Evolutionary conservation across 2,797 vertebrate genomes (phyloP), one percentile per base, ranked within the genome.

Genomic region (Ammospiza maritima): DNA sequence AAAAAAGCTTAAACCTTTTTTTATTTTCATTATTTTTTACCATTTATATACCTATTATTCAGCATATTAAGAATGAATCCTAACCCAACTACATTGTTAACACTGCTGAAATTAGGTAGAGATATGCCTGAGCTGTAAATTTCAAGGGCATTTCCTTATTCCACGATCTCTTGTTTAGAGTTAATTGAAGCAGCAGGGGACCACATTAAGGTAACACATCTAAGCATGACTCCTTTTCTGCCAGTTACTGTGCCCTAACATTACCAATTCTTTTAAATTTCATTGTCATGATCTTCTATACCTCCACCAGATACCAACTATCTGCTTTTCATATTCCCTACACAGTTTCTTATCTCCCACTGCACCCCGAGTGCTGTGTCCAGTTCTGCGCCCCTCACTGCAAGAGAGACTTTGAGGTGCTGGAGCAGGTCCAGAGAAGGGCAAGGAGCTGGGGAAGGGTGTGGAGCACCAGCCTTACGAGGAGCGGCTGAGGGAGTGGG

Each of bases 331-430:
- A 3, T n/a, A 30, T 22, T 12, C 3, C 16, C 16, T 3, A 4
- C 18, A 16, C 3, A 40, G 11, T 42, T 90, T 56, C 30, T 40
- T 53, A 42, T 26, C 23, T 51, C 20, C n/a, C 65, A 40, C 14
- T 45, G 58, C 17, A 44, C 9, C 27, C 10, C 0, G 0, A 64
- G n/a, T 51, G 20, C 27, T 44, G 13, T 9, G 16, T 18, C n/a
- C 48, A 44, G 6, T n/a, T 82, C 32, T 50, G 32, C 9, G 36
- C 4, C 7, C 30, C 62, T 23, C 48, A 17, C 5, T 27, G 8
- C 22, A 42, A 23, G 26, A 30, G 13, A 19, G 62, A 75, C 22
- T 14, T 13, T 17, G 48, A 62, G 42, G 9, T 1, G 9, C 70
- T 56, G 71, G 19, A n/a, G 13, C 0, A 0, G 1, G 22, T 16